A percentile compares a stretch with the other conserved stretches of the same genome.
Conservation (phyloP, 2,797 vertebrate species). For the Sebastiscus albofasciatus region DNA sequence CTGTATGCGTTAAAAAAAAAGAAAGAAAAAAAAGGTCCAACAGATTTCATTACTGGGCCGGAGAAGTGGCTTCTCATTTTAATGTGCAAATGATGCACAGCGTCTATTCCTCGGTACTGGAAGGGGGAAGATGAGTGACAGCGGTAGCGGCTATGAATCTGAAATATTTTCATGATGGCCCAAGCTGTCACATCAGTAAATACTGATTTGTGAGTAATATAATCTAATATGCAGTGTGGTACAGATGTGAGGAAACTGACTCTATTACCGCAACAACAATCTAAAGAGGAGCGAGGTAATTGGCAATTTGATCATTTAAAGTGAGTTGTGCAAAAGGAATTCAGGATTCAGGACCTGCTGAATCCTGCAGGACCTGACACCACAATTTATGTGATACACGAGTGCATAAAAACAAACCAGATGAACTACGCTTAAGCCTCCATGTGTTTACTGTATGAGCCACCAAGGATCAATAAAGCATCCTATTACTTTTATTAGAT, state of each 20-base stretch:
- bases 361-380: constrained; percentile 10
- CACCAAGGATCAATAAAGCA: constrained; percentile 30
- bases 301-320: constrained; percentile 51
- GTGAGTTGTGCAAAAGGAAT: constrained; percentile 14
- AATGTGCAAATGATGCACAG: constrained; percentile 55
- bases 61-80: constrained; percentile 31
- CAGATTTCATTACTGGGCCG: constrained; percentile 47
- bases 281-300: constrained; percentile 42
- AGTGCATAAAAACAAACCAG: constrained; percentile 32
- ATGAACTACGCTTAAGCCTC: constrained; percentile 28
- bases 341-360: background rate
- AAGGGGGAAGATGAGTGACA: constrained; percentile 39
- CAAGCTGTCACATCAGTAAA: constrained; percentile 57
- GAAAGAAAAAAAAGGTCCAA: constrained; percentile 17
- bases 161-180: constrained; percentile 34
- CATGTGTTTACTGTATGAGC: constrained; percentile 25
- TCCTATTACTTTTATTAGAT: constrained; percentile 33
- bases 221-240: constrained; percentile 22
- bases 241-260: constrained; percentile 41
- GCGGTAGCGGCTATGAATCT: constrained; percentile 21
- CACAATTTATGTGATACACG: constrained; percentile 28
- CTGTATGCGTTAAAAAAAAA: background rate
- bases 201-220: constrained; percentile 40
- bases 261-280: constrained; percentile 45
- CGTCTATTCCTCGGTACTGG: constrained; percentile 35